phyloP scores from a whole-genome alignment of 2,888 invertebrate species.

The Octodonta nipae region DNA sequence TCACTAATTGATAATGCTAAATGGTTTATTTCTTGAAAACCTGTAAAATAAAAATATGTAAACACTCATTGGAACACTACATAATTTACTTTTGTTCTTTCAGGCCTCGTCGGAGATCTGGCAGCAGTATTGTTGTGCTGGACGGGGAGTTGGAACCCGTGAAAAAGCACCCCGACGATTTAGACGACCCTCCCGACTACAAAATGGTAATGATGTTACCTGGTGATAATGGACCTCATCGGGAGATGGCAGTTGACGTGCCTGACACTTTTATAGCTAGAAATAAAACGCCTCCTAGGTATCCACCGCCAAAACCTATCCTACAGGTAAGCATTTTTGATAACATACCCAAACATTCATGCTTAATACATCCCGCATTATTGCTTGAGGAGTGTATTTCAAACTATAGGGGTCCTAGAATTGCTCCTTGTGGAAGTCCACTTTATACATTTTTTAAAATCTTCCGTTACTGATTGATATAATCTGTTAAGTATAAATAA shows the following conservation, averaged over 20 bases:
- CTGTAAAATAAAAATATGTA: too few relatives aligned
- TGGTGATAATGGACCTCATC: slow-evolving; percentile 85
- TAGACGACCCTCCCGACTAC: slow-evolving; percentile 45
- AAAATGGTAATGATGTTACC: slow-evolving; percentile 71
- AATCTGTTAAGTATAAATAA: too few relatives aligned
- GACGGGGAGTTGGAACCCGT: slow-evolving; percentile 55
- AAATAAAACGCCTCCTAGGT: slow-evolving; percentile 82
- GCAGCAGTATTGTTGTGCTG: slow-evolving; percentile 69
- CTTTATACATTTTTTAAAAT: too few relatives aligned
- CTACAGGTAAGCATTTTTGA: slow-evolving; percentile 23
- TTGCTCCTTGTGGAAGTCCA: too few relatives aligned
- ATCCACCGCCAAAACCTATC: slow-evolving; percentile 61
- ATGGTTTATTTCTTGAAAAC: too few relatives aligned
- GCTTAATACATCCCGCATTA: too few relatives aligned
- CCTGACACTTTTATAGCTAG: slow-evolving; percentile 86
- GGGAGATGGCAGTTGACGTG: slow-evolving; percentile 98
- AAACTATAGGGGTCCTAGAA: too few relatives aligned
- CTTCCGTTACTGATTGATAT: too few relatives aligned
- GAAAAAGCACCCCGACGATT: slow-evolving; percentile 42
- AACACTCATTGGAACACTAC: too few relatives aligned
- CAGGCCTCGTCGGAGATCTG: slow-evolving; percentile 69
- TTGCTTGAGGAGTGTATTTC: too few relatives aligned
- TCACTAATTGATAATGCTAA: too few relatives aligned
- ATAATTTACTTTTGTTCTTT: slow-evolving; percentile 24
- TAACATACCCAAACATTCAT: too few relatives aligned